Evolutionary conservation across 1,140 invertebrate species (phyloP), one percentile per base, ranked within the genome.

Genomic region (Drosophila quadrilineata): DNA sequence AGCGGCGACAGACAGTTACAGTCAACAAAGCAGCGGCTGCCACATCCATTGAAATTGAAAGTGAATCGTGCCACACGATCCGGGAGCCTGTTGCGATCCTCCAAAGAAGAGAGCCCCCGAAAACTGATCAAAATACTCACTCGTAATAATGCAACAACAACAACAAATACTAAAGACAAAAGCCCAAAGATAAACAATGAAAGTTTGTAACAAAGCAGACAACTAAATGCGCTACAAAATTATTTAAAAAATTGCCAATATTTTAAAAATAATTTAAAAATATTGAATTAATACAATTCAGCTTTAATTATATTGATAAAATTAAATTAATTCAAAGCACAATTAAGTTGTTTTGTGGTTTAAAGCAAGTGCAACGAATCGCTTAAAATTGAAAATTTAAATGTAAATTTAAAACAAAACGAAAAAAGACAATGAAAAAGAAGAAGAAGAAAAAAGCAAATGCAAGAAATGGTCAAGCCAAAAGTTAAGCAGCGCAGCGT

Each of bases 11-110:
- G n/a, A n/a, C n/a, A n/a, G n/a, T n/a, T n/a, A n/a, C n/a, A n/a
- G n/a, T n/a, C n/a, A n/a, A n/a, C n/a, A n/a, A n/a, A 17, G 19
- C 35, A 40, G 46, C 28, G 31, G 52, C 50, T 41, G 31, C 45
- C 66, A 58, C 71, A 72, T 76, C 24, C 74, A 79, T 72, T 84
- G 77, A 84, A 84, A 84, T 74, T 85, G 77, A 84, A 84, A 84
- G 77, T 84, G 77, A 84, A 84, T 84, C 77, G 77, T 84, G 77
- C 77, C 74, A 84, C 77, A 84, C 77, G 77, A 84, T 84, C 77
- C 77, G 77, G 53, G 22, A 49, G 57, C 28, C 66, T 57, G 53
- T 58, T 70, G 46, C 67, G 64, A 84, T 76, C 77, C 77, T 73
- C 71, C 50, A 72, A 72, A n/a, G n/a, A n/a, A n/a, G n/a, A n/a